Conservation (phyloP, 2,113 vertebrate genomes). For the Ploceus nigricollis region DNA sequence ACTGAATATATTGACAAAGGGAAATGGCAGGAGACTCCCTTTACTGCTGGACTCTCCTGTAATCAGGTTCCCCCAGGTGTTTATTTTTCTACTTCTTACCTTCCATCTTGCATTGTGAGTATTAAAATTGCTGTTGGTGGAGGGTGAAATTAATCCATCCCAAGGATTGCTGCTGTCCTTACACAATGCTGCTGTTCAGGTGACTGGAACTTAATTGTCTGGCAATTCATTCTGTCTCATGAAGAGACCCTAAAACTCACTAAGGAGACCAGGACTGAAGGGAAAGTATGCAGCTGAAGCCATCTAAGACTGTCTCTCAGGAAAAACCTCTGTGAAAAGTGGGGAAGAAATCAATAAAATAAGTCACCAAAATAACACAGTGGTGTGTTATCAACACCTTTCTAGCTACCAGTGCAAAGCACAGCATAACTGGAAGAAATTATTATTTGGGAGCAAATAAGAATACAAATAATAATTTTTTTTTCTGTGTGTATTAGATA, state of each 20-base stretch:
- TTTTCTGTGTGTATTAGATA: neutral
- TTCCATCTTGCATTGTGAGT: neutral
- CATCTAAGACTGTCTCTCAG: neutral
- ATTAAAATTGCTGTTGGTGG: neutral
- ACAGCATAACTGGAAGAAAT: neutral
- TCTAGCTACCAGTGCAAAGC: neutral
- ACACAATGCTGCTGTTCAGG: neutral
- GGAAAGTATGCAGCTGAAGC: neutral
- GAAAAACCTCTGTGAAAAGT: neutral
- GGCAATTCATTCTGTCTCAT: no score
- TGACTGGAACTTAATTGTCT: neutral
- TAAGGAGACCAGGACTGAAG: neutral
- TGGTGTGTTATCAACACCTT: neutral
- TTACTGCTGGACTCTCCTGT: neutral
- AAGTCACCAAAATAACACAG: neutral
- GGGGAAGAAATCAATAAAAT: neutral
- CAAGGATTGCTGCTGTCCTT: neutral
- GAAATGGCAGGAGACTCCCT: neutral
- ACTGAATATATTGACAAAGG: neutral
- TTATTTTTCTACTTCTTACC: conserved; percentile 7
- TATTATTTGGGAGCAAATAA: neutral
- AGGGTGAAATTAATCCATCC: neutral
- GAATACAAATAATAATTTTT: neutral
- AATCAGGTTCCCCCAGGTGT: neutral
- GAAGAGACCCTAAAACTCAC: neutral